Base-by-base conservation (phyloP, 2,797 vertebrate species). In the Gouania willdenowi region DNA sequence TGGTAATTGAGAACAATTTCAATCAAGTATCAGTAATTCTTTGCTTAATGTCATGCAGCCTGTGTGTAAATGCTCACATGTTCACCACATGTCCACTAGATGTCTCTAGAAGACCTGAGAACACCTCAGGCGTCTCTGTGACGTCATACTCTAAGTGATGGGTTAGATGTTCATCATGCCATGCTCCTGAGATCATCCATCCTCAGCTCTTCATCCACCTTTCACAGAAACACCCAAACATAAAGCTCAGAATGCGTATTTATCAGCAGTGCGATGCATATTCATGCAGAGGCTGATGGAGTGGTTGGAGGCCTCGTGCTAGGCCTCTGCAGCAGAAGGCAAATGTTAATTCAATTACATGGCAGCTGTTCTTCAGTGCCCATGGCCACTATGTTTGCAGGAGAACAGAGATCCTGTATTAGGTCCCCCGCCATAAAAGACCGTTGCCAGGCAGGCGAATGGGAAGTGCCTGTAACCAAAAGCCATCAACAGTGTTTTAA, bases 271-370 rank as follows among this genome's bases (percentile, higher is more conserved):
- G 36, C 21, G 71, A 79, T 85, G 75, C 75, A 83, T 86, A 86
- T 86, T 85, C 81, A 86, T 83, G 64, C 34, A 44, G 59, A 65
- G 71, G 64, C 82, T 84, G 85, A 87, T 85, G 82, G 77, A 82
- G 79, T 77, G 72, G 9, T 45, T 77, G 75, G 61, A 80, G 74
- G 82, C 74, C 71, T 75, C 72, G 77, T 82, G 79, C 48, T 72
- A 76, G 57, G 79, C 71, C 65, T 75, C 75, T 32, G 71, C 64
- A 87, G 79, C 86, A 88, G 87, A 85, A 86, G 84, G 86, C 82
- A 71, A 81, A 83, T 81, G 80, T 82, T 88, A 83, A 89, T 88
- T 89, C 87, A 87, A 88, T 88, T 87, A 88, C 75, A 82, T 76
- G 75, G 75, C 87, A 89, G 83, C 86, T 88, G 86, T 87, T 88